Base-by-base conservation (phyloP, 2,113 vertebrate species). In the Peromyscus californicus region DNA sequence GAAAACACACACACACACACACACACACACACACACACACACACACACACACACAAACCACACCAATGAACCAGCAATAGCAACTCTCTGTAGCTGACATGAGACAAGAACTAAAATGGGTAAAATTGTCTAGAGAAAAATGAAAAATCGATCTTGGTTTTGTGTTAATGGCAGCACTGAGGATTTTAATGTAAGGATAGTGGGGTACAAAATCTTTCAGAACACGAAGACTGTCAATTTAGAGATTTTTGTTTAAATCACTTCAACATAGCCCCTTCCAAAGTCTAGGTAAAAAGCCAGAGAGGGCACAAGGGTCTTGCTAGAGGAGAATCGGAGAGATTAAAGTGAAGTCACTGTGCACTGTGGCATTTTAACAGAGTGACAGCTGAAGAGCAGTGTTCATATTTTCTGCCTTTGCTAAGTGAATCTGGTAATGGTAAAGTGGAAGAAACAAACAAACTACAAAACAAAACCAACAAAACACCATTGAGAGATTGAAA, bases 401-500 rank as follows among this genome's bases (percentile, higher is more conserved):
- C 45, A 11, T 45, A 65, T 39, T 76, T n/a, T 45, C 51, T 63
- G 83, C 51, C 54, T 93, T 96, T 54, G 21, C 74, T 92, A 67
- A 88, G 75, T 63, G 70, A 95, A 3, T 92, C 78, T 94, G 72
- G 57, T 48, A 80, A 78, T 57, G 42, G 22, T 13, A 86, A 89
- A 72, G 22, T 67, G 24, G 22, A 72, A 67, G 0, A 45, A 74
- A 19, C 69, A 72, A 63, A n/a, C 3, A 72, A 39, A 65, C 26
- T 5, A 54, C 15, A 86, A 92, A 89, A 48, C 42, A 79, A n/a
- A 74, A 42, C 22, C 72, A 75, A 29, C 22, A 42, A 39, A 89
- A 42, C 17, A 0, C n/a, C 96, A 57, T 97, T 98, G 97, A 97
- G 92, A 82, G 61, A 75, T 97, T 75, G 42, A 78, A 97, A 97